Percentiles rank a stretch among this genome's conserved stretches.
These are phyloP conservation scores for Perognathus longimembris DNA, from an alignment of 2,113 vertebrate species.

Conservation along the genomic window DNA sequence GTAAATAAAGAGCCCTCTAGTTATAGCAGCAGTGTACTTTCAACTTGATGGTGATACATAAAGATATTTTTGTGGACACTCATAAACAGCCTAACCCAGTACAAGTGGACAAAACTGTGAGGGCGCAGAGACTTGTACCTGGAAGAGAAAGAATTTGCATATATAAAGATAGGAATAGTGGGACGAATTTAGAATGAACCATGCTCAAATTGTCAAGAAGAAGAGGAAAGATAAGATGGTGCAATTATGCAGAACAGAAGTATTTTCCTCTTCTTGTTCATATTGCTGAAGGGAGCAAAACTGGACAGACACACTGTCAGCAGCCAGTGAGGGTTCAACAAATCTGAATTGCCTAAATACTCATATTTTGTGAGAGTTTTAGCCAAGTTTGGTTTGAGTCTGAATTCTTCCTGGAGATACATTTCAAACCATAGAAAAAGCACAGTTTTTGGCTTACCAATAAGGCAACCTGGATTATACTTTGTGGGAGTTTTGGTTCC, in stretches of 20 bases:
- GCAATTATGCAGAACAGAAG: neutral
- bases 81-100: neutral
- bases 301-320: slow-evolving; percentile 32
- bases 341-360: slow-evolving; percentile 1
- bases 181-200: neutral
- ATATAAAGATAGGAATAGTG: neutral
- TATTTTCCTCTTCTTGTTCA: neutral
- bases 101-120: neutral
- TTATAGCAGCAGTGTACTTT: neutral
- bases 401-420: slow-evolving; percentile 61
- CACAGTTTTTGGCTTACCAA: slow-evolving; percentile 49
- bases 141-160: neutral
- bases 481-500: slow-evolving; percentile 58
- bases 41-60: neutral
- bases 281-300: slow-evolving; percentile 28
- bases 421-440: slow-evolving; percentile 76
- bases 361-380: slow-evolving; percentile 66
- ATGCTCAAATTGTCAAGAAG: neutral
- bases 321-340: slow-evolving; percentile 18
- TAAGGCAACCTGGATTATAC: neutral
- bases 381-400: slow-evolving; percentile 75
- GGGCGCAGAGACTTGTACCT: neutral
- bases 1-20: too few relatives aligned
- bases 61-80: neutral
- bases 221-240: neutral